These are phyloP conservation scores for Girardinichthys multiradiatus DNA, from an alignment of 2,113 vertebrate genomes.

Conservation along the genomic window DNA sequence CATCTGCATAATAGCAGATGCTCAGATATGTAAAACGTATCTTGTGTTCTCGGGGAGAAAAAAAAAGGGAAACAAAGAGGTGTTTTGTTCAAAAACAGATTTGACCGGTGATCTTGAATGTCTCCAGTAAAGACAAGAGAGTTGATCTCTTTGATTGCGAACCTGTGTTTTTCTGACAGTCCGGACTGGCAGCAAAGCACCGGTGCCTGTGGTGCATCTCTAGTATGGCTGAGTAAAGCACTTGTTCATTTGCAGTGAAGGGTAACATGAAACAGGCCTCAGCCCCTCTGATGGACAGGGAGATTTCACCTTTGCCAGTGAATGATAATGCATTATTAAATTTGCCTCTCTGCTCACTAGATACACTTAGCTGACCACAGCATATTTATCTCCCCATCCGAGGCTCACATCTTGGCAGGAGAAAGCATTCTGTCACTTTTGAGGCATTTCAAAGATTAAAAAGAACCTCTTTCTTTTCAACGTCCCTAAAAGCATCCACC, in stretches of 20 bases:
- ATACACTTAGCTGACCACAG: slow-evolving; percentile 99
- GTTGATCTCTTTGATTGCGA: slow-evolving; percentile 70
- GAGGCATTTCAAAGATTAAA: slow-evolving; percentile 99
- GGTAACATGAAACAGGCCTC: slow-evolving; percentile 86
- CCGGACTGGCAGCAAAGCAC: slow-evolving; percentile 44
- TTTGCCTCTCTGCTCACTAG: slow-evolving; percentile 99
- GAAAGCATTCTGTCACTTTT: slow-evolving; percentile 99
- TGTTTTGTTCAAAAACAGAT: neutral
- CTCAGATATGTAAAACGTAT: slow-evolving; percentile 77
- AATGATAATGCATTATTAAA: slow-evolving; percentile 99
- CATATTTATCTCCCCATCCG: slow-evolving; percentile 99
- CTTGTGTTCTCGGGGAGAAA: slow-evolving; percentile 59
- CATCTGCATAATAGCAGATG: slow-evolving; percentile 82
- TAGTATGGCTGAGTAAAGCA: slow-evolving; percentile 78
- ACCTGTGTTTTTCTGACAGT: slow-evolving; percentile 57
- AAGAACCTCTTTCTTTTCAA: slow-evolving; percentile 99
- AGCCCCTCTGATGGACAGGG: slow-evolving; percentile 90
- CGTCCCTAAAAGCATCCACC: slow-evolving; percentile 90
- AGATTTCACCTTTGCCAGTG: slow-evolving; percentile 99
- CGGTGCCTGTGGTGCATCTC: slow-evolving; percentile 71
- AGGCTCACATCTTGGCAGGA: slow-evolving; percentile 99
- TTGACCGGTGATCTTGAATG: slow-evolving; percentile 46
- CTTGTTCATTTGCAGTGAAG: slow-evolving; percentile 80
- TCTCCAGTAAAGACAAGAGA: slow-evolving; percentile 57
- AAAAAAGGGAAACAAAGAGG: slow-evolving; percentile 2